Percentiles rank a stretch among this genome's conserved stretches.
These are phyloP conservation scores for Rhagophthalmus giganteus DNA, from an alignment of 2,888 invertebrate genomes.

Conservation along the genomic window DNA sequence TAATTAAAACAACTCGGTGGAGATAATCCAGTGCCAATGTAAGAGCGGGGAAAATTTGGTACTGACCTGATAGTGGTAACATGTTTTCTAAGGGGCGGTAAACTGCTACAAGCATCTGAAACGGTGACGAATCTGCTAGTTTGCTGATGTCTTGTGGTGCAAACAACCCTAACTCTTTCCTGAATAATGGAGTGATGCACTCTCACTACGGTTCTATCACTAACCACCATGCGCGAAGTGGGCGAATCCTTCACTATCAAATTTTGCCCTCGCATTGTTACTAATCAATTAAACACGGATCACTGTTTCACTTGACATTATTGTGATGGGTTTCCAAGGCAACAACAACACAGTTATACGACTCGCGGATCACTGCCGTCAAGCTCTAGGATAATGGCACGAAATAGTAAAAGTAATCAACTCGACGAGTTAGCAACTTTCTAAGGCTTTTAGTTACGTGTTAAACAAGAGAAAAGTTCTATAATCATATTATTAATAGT, in stretches of 20 bases:
- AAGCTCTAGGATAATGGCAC: conserved; percentile 22
- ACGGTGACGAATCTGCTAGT: conserved; percentile 53
- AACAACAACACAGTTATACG: not conserved
- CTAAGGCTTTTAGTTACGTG: conserved; percentile 32
- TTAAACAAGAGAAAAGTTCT: conserved; percentile 29
- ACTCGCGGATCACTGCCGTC: conserved; percentile 18
- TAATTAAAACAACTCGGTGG: too few relatives aligned
- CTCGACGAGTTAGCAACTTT: conserved; percentile 29
- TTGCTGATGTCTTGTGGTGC: conserved; percentile 53
- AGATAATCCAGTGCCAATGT: not conserved
- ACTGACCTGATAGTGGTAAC: conserved; percentile 54
- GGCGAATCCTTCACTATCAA: conserved; percentile 21
- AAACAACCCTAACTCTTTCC: conserved; percentile 53
- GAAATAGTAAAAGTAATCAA: conserved; percentile 35
- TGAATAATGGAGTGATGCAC: conserved; percentile 51
- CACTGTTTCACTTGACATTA: conserved; percentile 16
- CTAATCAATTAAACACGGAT: conserved; percentile 2
- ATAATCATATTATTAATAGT: too few relatives aligned
- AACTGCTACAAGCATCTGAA: conserved; percentile 48
- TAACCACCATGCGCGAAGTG: conserved; percentile 27
- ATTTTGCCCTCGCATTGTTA: conserved; percentile 30
- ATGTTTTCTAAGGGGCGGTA: conserved; percentile 53
- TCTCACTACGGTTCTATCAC: conserved; percentile 52
- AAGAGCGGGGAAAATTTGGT: conserved; percentile 1
- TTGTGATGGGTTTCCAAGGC: too few relatives aligned